These are phyloP conservation scores for Sphaerophoria rueppellii DNA, from an alignment of 2,888 invertebrate species.

Conservation along the genomic window DNA sequence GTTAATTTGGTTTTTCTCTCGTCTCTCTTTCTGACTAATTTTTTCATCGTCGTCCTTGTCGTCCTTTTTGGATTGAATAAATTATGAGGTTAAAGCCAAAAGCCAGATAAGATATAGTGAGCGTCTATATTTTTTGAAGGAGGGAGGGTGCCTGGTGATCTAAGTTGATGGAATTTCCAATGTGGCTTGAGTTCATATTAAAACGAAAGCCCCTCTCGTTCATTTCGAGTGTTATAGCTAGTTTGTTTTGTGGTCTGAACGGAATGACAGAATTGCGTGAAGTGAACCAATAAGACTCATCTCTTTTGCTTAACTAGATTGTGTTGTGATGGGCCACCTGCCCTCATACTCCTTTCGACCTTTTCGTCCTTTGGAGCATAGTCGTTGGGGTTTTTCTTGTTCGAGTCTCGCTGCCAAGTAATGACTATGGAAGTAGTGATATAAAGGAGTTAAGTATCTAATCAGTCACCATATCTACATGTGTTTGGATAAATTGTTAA, in stretches of 20 bases:
- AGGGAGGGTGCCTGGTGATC: constrained; percentile 36
- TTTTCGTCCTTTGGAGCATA: constrained; percentile 1
- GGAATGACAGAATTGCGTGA: constrained; percentile 71
- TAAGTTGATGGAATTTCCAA: constrained; percentile 68
- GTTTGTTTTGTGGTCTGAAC: constrained; percentile 37
- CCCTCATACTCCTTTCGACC: neutral
- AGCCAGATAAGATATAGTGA: neutral
- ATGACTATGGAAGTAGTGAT: constrained; percentile 54
- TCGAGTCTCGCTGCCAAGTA: constrained; percentile 26
- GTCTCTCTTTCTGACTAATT: constrained; percentile 46
- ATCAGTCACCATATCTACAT: constrained; percentile 72
- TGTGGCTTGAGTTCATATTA: constrained; percentile 52
- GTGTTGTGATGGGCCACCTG: neutral
- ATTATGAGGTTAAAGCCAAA: constrained; percentile 21
- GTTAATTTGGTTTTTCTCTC: constrained; percentile 63
- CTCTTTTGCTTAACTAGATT: constrained; percentile 38
- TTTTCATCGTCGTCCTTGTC: neutral
- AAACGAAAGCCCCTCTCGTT: constrained; percentile 25
- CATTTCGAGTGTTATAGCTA: neutral
- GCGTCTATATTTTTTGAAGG: neutral
- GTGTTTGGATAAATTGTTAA: constrained; percentile 73
- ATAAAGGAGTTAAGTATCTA: constrained; percentile 71
- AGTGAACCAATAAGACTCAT: constrained; percentile 68
- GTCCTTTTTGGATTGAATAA: constrained; percentile 38
- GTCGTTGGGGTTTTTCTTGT: constrained; percentile 25